Conservation (phyloP, 2,888 invertebrate species). For the Plagiodera versicolora region DNA sequence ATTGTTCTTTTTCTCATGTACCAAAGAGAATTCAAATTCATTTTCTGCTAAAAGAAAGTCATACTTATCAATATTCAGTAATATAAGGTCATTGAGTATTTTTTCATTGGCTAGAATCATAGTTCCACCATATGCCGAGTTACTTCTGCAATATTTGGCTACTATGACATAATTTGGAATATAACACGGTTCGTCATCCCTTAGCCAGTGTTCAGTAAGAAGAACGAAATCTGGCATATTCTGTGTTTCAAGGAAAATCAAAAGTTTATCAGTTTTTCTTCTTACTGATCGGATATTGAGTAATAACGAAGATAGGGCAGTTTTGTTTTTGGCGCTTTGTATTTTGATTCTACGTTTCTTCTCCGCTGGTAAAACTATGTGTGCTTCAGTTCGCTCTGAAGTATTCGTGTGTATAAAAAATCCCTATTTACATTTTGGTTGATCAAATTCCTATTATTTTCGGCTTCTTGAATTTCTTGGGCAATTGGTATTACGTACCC, state of each 20-base stretch:
- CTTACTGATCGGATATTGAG: background rate
- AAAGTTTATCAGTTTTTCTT: background rate
- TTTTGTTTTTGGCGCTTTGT: background rate
- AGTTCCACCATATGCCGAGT: background rate
- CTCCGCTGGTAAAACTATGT: background rate
- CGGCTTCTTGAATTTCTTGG: background rate
- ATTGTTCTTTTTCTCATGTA: constrained; percentile 7
- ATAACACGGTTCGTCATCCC: background rate
- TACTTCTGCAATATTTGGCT: background rate
- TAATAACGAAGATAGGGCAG: background rate
- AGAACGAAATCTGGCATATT: constrained; percentile 1
- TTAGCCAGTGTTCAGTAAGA: constrained; percentile 1
- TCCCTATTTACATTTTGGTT: background rate
- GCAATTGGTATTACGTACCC: background rate
- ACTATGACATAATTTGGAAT: constrained; percentile 1
- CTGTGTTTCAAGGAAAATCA: constrained; percentile 1
- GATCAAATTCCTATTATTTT: background rate
- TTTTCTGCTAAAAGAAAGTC: background rate
- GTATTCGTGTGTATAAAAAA: background rate
- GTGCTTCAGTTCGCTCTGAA: background rate
- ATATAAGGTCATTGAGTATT: constrained; percentile 1
- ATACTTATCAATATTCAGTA: background rate
- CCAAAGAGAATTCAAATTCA: constrained; percentile 3
- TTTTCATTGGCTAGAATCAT: constrained; percentile 5
- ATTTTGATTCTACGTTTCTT: background rate